Percentiles rank a stretch among this genome's conserved stretches.
These are phyloP conservation scores for Sorex maritimensis DNA, from an alignment of 2,797 vertebrate species.

Conservation along the genomic window DNA sequence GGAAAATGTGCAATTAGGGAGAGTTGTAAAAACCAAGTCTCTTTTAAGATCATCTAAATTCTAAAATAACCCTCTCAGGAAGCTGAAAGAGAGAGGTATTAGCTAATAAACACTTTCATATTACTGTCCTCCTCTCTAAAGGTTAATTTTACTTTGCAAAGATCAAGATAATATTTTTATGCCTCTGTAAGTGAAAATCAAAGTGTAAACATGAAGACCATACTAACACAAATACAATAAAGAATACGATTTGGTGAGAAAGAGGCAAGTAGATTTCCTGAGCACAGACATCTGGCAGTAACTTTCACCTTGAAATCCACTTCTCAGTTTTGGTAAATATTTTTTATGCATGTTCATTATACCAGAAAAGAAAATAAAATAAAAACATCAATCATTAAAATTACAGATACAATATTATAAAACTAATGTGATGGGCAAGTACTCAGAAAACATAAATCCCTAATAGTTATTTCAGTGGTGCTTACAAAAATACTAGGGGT, in stretches of 20 bases:
- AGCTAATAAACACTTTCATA: background rate
- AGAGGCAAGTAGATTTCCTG: background rate
- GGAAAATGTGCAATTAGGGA: constrained; percentile 59
- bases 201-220: constrained; percentile 8
- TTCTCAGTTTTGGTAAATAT: background rate
- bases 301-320: background rate
- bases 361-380: constrained; percentile 37
- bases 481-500: background rate
- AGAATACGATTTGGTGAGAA: background rate
- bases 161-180: constrained; percentile 15
- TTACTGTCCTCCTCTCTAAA: background rate
- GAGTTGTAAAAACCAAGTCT: background rate
- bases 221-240: constrained; percentile 15
- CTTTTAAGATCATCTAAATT: constrained; percentile 9
- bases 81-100: constrained; percentile 8
- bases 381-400: constrained; percentile 46
- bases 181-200: constrained; percentile 59
- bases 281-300: constrained; percentile 41
- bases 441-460: constrained; percentile 2
- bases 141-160: background rate
- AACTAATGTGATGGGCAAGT: background rate
- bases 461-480: constrained; percentile 62
- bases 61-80: background rate
- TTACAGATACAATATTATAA: background rate
- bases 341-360: background rate